Conservation (phyloP, 2,113 vertebrate species). For the Austrofundulus limnaeus region DNA sequence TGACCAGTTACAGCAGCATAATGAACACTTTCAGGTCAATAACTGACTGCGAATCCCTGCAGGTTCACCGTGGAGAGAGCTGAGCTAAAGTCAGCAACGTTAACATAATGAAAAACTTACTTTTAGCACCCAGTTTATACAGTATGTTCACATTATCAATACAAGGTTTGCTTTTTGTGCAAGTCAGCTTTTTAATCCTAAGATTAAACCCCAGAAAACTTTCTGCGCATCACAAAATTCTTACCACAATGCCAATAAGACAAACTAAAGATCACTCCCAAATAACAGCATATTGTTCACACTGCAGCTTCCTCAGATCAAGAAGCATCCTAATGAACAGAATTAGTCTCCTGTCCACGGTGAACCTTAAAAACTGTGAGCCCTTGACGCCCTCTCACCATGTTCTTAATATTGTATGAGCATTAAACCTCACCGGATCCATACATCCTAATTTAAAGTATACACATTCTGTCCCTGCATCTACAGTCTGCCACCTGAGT, state of each 20-base stretch:
- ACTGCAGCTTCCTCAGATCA: conserved; percentile 3
- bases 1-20: neutral
- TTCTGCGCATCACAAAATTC: neutral
- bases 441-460: conserved; percentile 20
- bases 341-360: conserved; percentile 19
- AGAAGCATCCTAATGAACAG: conserved; percentile 2
- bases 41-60: neutral
- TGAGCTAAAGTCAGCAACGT: neutral
- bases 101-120: neutral
- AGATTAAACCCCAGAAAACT: no score
- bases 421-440: conserved; percentile 25
- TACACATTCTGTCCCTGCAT: conserved; percentile 23
- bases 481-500: conserved; percentile 39
- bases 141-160: neutral
- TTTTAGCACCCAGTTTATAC: neutral
- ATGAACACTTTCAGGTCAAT: neutral
- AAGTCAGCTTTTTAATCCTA: no score
- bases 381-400: conserved; percentile 17
- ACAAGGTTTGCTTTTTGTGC: neutral
- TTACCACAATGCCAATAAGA: no score
- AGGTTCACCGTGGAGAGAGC: neutral
- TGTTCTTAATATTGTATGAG: conserved; percentile 42
- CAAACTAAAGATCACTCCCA: neutral
- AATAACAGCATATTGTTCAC: conserved; percentile 11
- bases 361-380: conserved; percentile 12